Evolutionary conservation across 1,140 invertebrate species (phyloP).

Genomic region (Bicyclus anynana): DNA sequence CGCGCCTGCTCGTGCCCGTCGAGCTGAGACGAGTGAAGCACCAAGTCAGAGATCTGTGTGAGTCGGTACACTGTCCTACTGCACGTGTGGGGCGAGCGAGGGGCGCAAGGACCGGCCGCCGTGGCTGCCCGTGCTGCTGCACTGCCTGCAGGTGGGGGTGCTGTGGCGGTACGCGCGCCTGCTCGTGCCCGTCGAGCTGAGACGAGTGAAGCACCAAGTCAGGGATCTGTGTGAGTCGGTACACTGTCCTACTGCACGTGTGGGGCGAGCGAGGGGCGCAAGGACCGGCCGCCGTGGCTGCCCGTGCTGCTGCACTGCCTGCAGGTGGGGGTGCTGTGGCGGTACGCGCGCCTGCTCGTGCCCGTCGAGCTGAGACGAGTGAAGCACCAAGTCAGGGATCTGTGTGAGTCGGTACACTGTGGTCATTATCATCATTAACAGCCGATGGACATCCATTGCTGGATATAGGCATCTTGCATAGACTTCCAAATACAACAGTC

Average conservation of each 20-base stretch:
- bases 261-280: constrained; percentile 55
- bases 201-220: constrained; percentile 90
- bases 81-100: constrained; percentile 60
- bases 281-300: constrained; percentile 67
- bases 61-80: constrained; percentile 41
- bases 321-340: constrained; percentile 91
- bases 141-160: constrained; percentile 89
- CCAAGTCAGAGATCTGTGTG: constrained; percentile 84
- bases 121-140: constrained; percentile 81
- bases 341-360: constrained; percentile 92
- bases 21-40: constrained; percentile 89
- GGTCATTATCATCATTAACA: too few species aligned
- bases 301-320: constrained; percentile 84
- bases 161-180: constrained; percentile 93
- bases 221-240: constrained; percentile 78
- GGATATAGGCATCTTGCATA: too few species aligned
- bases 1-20: constrained; percentile 91
- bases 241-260: constrained; percentile 44
- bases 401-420: constrained; percentile 67
- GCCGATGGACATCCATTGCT: too few species aligned
- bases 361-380: constrained; percentile 90
- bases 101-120: constrained; percentile 57
- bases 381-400: constrained; percentile 87
- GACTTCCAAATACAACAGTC: too few species aligned
- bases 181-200: constrained; percentile 90